Evolutionary conservation across 2,888 invertebrate species (phyloP).

Genomic region (Phania funesta): DNA sequence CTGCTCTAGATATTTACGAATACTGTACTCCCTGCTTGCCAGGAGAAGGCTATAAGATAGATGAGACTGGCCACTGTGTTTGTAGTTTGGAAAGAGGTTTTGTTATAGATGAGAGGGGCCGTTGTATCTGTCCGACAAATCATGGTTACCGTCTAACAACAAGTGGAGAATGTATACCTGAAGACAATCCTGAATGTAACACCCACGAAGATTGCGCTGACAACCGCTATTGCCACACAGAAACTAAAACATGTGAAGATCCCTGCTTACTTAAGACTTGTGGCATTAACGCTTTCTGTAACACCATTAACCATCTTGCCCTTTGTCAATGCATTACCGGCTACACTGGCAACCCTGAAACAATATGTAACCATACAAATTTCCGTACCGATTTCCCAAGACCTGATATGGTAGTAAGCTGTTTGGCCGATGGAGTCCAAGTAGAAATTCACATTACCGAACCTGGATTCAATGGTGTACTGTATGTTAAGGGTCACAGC

Average conservation of each 20-base stretch:
- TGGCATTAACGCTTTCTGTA: constrained; percentile 88
- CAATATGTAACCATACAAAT: constrained; percentile 84
- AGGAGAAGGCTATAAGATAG: constrained; percentile 87
- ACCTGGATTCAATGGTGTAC: constrained; percentile 90
- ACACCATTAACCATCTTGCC: constrained; percentile 88
- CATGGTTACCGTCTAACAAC: constrained; percentile 85
- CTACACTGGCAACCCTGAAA: constrained; percentile 88
- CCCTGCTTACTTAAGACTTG: constrained; percentile 88
- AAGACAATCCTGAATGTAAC: constrained; percentile 83
- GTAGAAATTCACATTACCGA: constrained; percentile 89
- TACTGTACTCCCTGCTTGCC: constrained; percentile 88
- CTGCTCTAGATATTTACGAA: constrained; percentile 88
- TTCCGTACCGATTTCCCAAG: constrained; percentile 90
- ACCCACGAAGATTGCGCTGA: constrained; percentile 88
- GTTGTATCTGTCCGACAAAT: constrained; percentile 88
- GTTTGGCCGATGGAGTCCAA: constrained; percentile 94
- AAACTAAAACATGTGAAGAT: constrained; percentile 87
- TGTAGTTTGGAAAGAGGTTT: constrained; percentile 90
- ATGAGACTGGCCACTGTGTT: constrained; percentile 89
- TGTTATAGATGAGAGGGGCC: constrained; percentile 87
- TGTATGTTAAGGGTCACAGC: constrained; percentile 96
- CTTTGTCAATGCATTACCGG: constrained; percentile 89
- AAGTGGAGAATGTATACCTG: constrained; percentile 83
- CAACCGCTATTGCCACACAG: constrained; percentile 86
- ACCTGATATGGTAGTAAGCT: constrained; percentile 93